Conservation (phyloP, 2,113 vertebrate genomes). For the Jaculus jaculus region DNA sequence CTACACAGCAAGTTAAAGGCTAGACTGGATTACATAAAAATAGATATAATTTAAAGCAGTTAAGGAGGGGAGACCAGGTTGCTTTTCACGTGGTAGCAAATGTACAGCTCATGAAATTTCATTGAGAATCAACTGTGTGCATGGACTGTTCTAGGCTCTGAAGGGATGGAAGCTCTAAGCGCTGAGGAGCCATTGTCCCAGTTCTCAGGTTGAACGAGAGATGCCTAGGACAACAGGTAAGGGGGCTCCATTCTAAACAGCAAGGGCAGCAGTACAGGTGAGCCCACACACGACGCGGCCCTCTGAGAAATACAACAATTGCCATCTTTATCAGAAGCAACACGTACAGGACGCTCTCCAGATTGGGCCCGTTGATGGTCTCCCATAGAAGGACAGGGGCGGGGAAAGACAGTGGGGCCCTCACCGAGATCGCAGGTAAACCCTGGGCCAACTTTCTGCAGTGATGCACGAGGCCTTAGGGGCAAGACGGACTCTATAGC, state of each 20-base stretch:
- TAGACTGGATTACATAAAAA: too few species aligned
- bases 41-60: background rate
- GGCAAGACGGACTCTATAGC: too few species aligned
- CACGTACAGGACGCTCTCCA: too few species aligned
- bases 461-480: too few species aligned
- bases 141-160: background rate
- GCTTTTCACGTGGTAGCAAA: background rate
- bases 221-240: background rate
- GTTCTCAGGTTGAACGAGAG: background rate
- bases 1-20: background rate
- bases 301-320: too few species aligned
- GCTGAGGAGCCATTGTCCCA: background rate
- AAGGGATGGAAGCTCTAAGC: background rate
- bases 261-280: fast-evolving
- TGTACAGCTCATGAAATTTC: background rate
- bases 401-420: too few species aligned
- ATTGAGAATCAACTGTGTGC: background rate
- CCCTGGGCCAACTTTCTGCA: too few species aligned
- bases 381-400: too few species aligned
- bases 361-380: too few species aligned
- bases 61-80: background rate
- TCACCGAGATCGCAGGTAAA: too few species aligned
- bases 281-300: too few species aligned
- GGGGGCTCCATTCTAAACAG: background rate
- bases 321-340: too few species aligned